These are phyloP conservation scores for Microcebus tavaratra DNA, from an alignment of 2,113 vertebrate genomes.

Conservation along the genomic window DNA sequence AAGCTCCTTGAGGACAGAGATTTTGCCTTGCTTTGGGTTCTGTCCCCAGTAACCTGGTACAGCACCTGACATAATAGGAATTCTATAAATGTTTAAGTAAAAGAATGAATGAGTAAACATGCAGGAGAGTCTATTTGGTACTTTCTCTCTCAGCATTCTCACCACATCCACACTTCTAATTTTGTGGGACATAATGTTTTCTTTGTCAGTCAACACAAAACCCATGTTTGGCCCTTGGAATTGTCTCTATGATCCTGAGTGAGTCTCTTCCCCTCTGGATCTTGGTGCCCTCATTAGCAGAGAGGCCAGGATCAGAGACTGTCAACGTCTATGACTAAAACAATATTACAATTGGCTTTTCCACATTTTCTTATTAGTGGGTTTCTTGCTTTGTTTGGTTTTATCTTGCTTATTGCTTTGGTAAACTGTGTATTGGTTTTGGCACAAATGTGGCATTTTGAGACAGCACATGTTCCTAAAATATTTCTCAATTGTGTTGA, in stretches of 20 bases:
- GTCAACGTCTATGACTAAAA: neutral
- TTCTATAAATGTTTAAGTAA: neutral
- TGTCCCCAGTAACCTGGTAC: neutral
- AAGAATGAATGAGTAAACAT: neutral
- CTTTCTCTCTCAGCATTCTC: neutral
- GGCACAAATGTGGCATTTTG: neutral
- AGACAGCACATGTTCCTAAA: conserved; percentile 51
- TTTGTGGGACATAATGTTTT: neutral
- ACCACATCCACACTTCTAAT: neutral
- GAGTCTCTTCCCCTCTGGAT: neutral
- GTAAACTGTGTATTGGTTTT: conserved; percentile 34
- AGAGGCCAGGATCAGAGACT: conserved; percentile 7
- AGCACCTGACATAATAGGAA: neutral
- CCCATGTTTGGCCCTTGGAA: neutral
- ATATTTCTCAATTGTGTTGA: conserved; percentile 64
- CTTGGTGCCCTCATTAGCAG: neutral
- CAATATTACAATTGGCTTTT: neutral
- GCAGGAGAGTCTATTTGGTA: neutral
- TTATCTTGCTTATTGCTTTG: conserved; percentile 42
- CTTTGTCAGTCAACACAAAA: neutral
- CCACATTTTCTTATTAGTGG: neutral
- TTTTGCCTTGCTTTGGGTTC: conserved; percentile 1
- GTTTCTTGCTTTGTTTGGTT: conserved; percentile 48
- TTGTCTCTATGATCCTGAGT: neutral
- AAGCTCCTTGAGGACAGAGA: neutral